Conservation (phyloP, 2,797 vertebrate species). For the Sciurus carolinensis region DNA sequence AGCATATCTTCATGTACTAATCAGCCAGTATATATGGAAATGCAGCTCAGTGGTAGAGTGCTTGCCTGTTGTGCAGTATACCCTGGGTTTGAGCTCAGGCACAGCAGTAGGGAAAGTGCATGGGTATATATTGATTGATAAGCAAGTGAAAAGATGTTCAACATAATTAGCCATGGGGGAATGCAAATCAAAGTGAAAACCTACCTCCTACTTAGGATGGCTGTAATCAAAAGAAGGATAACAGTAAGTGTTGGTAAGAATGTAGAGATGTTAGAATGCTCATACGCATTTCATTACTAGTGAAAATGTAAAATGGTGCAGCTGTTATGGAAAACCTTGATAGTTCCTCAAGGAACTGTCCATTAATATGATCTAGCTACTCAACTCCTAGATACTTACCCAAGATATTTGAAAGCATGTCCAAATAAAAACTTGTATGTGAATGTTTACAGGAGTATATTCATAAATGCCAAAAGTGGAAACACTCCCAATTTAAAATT, state of each 20-base stretch:
- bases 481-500: neutral
- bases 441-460: neutral
- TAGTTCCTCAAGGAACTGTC: neutral
- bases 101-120: too few species aligned
- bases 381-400: neutral
- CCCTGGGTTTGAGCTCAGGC: too few species aligned
- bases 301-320: slow-evolving; percentile 31
- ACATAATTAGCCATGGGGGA: neutral
- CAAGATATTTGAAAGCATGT: slow-evolving; percentile 37
- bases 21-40: too few species aligned
- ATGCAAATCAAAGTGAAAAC: slow-evolving; percentile 51
- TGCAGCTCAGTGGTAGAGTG: too few species aligned
- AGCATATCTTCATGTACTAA: too few species aligned
- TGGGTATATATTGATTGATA: neutral
- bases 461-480: slow-evolving; percentile 3
- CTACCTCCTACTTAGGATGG: neutral
- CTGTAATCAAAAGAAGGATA: neutral
- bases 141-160: too few species aligned
- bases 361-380: neutral
- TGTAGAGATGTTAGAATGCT: neutral
- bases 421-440: neutral
- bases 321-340: too few species aligned
- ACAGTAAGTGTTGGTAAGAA: neutral
- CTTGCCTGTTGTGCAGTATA: too few species aligned
- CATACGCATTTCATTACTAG: too few species aligned